Base-by-base conservation (phyloP, 2,797 vertebrate species). In the Enteromius anoplus region DNA sequence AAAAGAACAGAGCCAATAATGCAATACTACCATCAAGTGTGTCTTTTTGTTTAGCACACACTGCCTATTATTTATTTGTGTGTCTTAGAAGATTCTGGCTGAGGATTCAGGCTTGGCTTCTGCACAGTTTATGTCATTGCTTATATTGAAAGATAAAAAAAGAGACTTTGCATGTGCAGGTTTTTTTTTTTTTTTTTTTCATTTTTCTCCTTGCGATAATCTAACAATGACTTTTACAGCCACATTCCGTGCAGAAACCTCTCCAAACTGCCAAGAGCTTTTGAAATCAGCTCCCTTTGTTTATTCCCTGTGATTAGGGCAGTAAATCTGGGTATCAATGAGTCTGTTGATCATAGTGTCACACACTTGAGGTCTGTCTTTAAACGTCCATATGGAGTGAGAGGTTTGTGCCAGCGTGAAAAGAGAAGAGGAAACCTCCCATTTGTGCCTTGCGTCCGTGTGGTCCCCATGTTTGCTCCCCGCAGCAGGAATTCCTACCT, bases 401-500 rank as follows among this genome's bases (percentile, higher is more conserved):
- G 29, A 45, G 81, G 42, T 78, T 84, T 81, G 84, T 58, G 75
- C 62, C 60, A 66, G 69, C 62, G 60, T 68, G 17, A 83, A 66
- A 85, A 84, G 47, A 51, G 72, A 78, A 77, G 68, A 84, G 89
- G 87, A 90, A 90, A 88, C 85, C 84, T 87, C 89, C 85, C 88
- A 86, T 89, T 89, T 85, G 87, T 88, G 85, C 80, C 49, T 34
- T 78, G 75, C 75, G 72, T 84, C 81, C 65, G 65, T 86, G 81
- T 80, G 84, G 84, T 87, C 75, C 82, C 89, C 64, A 86, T 89
- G 91, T 95, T 96, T 93, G 93, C 92, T 95, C 94, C 93, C 95
- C 93, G 93, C 93, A 94, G 94, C 95, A 96, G 96, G 96, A 98
- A 96, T 96, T 97, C 94, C 94, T 95, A 93, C 93, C 92, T 95